phyloP scores from a whole-genome alignment of 2,797 vertebrate genomes.

The Champsocephalus esox region DNA sequence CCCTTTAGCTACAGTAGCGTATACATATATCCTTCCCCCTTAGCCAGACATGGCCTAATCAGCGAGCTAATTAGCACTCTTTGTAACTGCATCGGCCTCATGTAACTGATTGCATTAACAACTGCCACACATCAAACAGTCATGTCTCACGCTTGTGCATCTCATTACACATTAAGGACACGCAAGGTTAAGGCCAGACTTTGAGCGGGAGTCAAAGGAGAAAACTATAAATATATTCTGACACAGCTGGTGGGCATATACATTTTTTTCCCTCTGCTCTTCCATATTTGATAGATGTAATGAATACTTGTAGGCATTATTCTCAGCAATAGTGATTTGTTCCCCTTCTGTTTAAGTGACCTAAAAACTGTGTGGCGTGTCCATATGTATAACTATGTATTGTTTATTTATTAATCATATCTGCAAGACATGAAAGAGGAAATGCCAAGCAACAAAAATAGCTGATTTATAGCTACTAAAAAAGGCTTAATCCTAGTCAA shows the following conservation, averaged over 20 bases:
- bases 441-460: background rate
- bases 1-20: conserved; percentile 59
- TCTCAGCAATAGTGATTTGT: conserved; percentile 16
- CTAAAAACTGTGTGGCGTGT: conserved; percentile 19
- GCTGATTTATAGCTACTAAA: too few relatives aligned
- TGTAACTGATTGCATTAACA: conserved; percentile 81
- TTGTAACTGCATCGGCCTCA: conserved; percentile 64
- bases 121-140: conserved; percentile 76
- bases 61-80: conserved; percentile 73
- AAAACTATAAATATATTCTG: conserved; percentile 47
- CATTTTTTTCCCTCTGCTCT: conserved; percentile 13
- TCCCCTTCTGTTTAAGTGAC: conserved; percentile 20
- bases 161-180: conserved; percentile 72
- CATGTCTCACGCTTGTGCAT: conserved; percentile 62
- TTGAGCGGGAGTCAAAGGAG: conserved; percentile 45
- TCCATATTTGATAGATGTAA: conserved; percentile 45
- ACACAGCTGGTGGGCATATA: conserved; percentile 53
- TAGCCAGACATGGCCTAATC: conserved; percentile 75
- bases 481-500: too few relatives aligned
- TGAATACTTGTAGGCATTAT: conserved; percentile 39
- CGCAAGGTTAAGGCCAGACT: conserved; percentile 61
- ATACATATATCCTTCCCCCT: conserved; percentile 62
- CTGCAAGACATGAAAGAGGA: background rate
- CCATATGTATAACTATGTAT: conserved; percentile 1
- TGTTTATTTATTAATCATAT: background rate